Evolutionary conservation across 2,888 invertebrate species (phyloP).

Genomic region (Crossocerus cetratus): DNA sequence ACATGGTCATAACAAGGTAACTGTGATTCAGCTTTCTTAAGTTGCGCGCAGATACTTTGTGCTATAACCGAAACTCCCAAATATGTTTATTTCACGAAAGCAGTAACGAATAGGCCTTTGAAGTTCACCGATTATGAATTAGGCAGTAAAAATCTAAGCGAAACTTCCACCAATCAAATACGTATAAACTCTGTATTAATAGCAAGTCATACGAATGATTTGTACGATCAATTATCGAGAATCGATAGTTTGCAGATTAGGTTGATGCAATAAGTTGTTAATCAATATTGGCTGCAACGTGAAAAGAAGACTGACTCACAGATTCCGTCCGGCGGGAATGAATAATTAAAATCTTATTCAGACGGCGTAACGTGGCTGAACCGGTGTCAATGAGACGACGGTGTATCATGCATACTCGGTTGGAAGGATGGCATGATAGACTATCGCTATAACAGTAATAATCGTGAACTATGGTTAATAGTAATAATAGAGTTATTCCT

Average conservation of each 20-base stretch:
- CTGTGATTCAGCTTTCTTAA: background rate
- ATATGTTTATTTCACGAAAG: background rate
- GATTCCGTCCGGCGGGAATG: too few relatives aligned
- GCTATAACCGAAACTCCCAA: background rate
- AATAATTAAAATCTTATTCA: too few relatives aligned
- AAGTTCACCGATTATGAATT: background rate
- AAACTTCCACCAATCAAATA: too few relatives aligned
- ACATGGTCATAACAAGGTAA: background rate
- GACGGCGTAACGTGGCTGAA: too few relatives aligned
- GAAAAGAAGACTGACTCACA: too few relatives aligned
- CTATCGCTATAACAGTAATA: too few relatives aligned
- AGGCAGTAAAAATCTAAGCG: background rate
- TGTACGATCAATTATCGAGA: background rate
- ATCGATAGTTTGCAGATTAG: background rate
- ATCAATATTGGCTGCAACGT: background rate
- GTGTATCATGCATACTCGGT: background rate
- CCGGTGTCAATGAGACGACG: too few relatives aligned
- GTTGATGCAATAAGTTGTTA: background rate
- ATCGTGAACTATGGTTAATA: too few relatives aligned
- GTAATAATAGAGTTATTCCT: too few relatives aligned
- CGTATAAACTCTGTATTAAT: background rate
- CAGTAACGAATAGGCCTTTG: too few relatives aligned
- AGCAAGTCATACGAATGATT: background rate
- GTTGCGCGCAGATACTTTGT: background rate
- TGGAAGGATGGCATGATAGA: background rate